Evolutionary conservation across 2,797 vertebrate species (phyloP).

Genomic region (Amblyraja radiata): DNA sequence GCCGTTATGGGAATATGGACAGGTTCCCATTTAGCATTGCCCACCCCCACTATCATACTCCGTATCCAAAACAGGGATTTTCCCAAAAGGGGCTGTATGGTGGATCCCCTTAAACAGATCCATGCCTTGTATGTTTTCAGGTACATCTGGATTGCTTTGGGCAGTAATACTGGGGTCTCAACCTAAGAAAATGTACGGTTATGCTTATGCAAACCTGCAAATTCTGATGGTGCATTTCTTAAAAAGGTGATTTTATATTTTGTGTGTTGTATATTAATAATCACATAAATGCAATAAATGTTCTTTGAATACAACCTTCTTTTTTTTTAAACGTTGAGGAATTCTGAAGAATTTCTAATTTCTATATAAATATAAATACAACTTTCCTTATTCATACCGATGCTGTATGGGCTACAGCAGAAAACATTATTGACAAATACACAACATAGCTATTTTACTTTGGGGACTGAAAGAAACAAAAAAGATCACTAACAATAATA

Average conservation of each 20-base stretch:
- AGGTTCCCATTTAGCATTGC: no score
- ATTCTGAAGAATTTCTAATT: not conserved
- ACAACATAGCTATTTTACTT: not conserved
- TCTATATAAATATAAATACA: not conserved
- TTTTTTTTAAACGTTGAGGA: not conserved
- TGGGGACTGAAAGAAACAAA: not conserved
- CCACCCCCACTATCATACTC: no score
- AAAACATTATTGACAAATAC: not conserved
- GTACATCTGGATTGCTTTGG: not conserved
- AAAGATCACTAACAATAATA: not conserved
- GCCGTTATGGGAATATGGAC: no score
- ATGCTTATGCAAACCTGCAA: not conserved
- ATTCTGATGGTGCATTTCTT: not conserved
- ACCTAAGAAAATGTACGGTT: not conserved
- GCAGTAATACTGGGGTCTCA: not conserved
- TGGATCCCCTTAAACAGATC: no score
- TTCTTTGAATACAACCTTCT: not conserved
- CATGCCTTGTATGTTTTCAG: no score
- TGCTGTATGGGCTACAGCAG: not conserved
- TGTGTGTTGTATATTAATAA: not conserved
- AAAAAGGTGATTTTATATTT: not conserved
- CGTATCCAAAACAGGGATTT: no score
- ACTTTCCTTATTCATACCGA: not conserved
- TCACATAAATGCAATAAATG: not conserved
- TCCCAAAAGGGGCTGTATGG: no score